Conservation (phyloP, 2,797 vertebrate species). For the Otolemur crassicaudatus region DNA sequence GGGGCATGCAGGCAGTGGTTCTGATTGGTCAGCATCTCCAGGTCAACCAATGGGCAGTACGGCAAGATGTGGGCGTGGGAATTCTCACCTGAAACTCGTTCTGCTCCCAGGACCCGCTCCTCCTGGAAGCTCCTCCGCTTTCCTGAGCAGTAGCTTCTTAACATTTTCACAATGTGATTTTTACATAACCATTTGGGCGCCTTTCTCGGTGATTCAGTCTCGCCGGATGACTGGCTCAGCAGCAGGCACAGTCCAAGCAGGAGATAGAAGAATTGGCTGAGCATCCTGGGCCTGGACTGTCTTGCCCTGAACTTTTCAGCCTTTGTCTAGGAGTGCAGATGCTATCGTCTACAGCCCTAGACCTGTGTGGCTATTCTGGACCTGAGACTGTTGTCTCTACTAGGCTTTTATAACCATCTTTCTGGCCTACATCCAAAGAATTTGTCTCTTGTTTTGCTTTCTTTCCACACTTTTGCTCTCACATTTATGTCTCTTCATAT, state of each 20-base stretch:
- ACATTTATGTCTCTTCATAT: not conserved
- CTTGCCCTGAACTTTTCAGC: not conserved
- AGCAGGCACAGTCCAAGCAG: slow-evolving; percentile 40
- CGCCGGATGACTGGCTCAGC: not conserved
- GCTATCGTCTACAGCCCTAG: not conserved
- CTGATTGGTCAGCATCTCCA: not conserved
- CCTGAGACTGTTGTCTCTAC: not conserved
- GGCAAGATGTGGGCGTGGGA: not conserved
- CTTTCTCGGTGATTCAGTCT: not conserved
- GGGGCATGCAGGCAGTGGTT: not conserved
- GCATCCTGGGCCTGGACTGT: not conserved
- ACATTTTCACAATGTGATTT: rapidly evolving
- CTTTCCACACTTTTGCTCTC: not conserved
- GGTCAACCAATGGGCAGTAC: not conserved
- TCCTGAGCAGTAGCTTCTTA: too few species aligned
- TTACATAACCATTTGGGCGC: rapidly evolving
- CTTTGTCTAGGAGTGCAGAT: not conserved
- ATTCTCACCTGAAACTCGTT: not conserved
- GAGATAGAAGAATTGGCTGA: not conserved
- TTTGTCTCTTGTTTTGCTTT: not conserved
- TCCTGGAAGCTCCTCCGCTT: not conserved
- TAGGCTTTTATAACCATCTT: not conserved
- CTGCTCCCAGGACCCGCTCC: rapidly evolving
- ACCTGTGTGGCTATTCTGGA: not conserved
- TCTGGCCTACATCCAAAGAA: not conserved